Percentiles rank a stretch among this genome's conserved stretches.
Conservation (phyloP, 35 echinoderm and acorn worm species). For the Patiria miniata region DNA sequence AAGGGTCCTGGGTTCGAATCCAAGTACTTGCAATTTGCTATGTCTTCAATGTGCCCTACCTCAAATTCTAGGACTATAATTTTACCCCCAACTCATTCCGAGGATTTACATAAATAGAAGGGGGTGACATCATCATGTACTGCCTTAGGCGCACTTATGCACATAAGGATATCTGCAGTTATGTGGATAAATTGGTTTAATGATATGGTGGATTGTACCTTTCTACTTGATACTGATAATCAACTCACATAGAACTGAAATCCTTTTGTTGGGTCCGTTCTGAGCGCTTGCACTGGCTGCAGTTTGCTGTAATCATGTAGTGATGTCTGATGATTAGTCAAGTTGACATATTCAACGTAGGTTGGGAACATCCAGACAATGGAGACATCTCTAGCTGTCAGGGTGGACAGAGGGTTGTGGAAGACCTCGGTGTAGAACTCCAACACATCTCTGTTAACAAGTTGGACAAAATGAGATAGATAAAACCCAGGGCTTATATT, state of each 20-base stretch:
- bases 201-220: too few species aligned
- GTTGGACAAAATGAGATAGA: background rate
- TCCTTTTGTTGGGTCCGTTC: slow-evolving; percentile 53
- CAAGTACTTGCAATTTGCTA: too few species aligned
- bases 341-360: slow-evolving; percentile 68
- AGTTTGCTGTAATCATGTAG: slow-evolving; percentile 39
- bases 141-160: too few species aligned
- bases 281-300: slow-evolving; percentile 38
- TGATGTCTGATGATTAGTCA: slow-evolving; percentile 57
- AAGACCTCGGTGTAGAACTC: slow-evolving; percentile 76
- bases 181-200: too few species aligned
- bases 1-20: too few species aligned
- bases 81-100: too few species aligned
- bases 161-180: too few species aligned
- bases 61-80: too few species aligned
- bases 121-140: too few species aligned
- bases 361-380: slow-evolving; percentile 76
- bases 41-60: too few species aligned
- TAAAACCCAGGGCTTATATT: background rate
- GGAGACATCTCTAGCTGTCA: slow-evolving; percentile 66
- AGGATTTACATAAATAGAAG: too few species aligned
- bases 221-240: too few species aligned
- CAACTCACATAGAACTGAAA: slow-evolving; percentile 82
- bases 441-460: slow-evolving; percentile 47
- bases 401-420: slow-evolving; percentile 66